Conservation (phyloP, 2,888 invertebrate species). For the Lasioglossum morio region DNA sequence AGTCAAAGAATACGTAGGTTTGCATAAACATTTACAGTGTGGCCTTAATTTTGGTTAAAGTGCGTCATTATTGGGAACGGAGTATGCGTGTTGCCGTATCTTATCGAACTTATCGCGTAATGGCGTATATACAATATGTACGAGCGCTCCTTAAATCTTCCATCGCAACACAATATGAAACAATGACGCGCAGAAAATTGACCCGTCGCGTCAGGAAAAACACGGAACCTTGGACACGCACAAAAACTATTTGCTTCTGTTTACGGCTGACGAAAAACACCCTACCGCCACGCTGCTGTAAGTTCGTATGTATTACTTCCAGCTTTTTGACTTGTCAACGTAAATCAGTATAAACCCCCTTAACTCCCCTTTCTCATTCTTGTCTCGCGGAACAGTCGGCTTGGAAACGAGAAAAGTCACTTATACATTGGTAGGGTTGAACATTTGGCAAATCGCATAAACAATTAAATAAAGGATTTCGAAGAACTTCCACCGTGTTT, state of each 20-base stretch:
- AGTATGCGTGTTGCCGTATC: slow-evolving; percentile 20
- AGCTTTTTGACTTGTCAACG: background rate
- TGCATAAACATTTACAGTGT: background rate
- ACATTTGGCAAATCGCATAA: no score
- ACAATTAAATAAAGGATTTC: background rate
- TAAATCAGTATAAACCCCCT: background rate
- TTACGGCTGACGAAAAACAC: background rate
- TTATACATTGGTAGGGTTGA: no score
- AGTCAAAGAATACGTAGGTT: background rate
- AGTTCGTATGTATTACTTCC: background rate
- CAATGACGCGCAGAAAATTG: background rate
- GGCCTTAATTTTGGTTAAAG: background rate
- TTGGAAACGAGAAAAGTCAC: background rate
- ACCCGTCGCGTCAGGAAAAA: background rate
- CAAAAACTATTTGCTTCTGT: background rate
- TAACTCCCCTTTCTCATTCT: background rate
- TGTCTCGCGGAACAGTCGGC: background rate
- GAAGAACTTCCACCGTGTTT: slow-evolving; percentile 2
- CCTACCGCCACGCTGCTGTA: background rate
- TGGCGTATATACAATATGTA: slow-evolving; percentile 20
- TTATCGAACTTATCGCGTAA: slow-evolving; percentile 42
- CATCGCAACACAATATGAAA: slow-evolving; percentile 18
- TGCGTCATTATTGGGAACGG: slow-evolving; percentile 1
- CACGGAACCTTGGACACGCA: background rate
- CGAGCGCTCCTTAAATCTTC: slow-evolving; percentile 21